phyloP scores from a whole-genome alignment of 2,797 vertebrate genomes.

The Mus spretus region DNA sequence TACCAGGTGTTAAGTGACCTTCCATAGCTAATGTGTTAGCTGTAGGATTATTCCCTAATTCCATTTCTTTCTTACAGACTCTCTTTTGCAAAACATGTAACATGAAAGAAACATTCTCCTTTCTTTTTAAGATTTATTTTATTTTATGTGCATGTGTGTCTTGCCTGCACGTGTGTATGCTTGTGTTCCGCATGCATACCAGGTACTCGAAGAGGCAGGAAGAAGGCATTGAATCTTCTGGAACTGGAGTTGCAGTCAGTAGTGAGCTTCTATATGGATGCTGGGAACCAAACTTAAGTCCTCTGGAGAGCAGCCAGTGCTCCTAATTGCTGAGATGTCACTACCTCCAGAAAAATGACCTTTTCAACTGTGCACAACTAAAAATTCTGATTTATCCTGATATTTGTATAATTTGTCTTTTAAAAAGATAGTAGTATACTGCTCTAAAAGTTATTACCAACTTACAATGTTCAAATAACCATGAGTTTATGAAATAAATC shows the following conservation, averaged over 20 bases:
- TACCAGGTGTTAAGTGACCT: not conserved
- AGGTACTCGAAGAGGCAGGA: not conserved
- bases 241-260: not conserved
- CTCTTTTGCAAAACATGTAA: conserved; percentile 18
- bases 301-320: not conserved
- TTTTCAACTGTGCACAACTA: conserved; percentile 10
- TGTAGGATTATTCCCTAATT: not conserved
- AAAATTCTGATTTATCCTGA: not conserved
- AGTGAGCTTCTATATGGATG: not conserved
- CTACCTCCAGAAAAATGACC: not conserved
- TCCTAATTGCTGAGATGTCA: not conserved
- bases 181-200: not conserved
- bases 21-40: not conserved
- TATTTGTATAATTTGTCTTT: conserved; percentile 58
- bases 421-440: conserved; percentile 1
- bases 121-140: not conserved
- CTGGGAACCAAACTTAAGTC: not conserved
- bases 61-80: conserved; percentile 14
- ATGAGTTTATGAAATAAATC: not conserved
- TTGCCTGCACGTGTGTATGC: not conserved
- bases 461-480: not conserved
- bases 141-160: not conserved
- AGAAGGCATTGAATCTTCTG: not conserved
- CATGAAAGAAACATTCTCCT: conserved; percentile 12
- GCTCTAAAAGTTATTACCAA: conserved; percentile 21